These are phyloP conservation scores for Siphlonurus alternatus DNA, from an alignment of 2,888 invertebrate species.

Conservation along the genomic window DNA sequence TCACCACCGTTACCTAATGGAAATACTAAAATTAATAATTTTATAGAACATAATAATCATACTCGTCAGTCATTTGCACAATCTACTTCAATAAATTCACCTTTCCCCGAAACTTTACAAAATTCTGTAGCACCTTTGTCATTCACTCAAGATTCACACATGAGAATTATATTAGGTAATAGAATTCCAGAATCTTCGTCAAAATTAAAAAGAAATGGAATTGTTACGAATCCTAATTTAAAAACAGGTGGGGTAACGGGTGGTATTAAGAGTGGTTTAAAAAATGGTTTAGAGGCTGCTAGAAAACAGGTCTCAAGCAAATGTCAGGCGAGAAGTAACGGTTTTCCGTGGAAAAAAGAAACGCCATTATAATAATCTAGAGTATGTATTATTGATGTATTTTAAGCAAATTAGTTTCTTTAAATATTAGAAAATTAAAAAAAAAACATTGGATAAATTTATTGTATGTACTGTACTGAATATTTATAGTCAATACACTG, in stretches of 20 bases:
- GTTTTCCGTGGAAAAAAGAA: constrained; percentile 73
- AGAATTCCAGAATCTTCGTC: constrained; percentile 18
- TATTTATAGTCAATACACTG: too few relatives aligned
- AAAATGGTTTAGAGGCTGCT: constrained; percentile 30
- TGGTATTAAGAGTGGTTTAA: constrained; percentile 55
- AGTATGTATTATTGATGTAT: too few relatives aligned
- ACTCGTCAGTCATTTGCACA: constrained; percentile 12
- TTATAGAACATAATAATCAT: constrained; percentile 1
- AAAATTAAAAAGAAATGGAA: constrained; percentile 65
- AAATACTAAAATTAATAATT: not conserved
- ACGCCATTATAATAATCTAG: constrained; percentile 43
- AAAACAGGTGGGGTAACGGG: constrained; percentile 43
- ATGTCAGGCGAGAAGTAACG: constrained; percentile 34
- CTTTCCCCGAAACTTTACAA: constrained; percentile 4
- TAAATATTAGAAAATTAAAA: too few relatives aligned
- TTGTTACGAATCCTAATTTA: constrained; percentile 74
- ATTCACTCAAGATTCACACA: constrained; percentile 79
- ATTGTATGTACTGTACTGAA: too few relatives aligned
- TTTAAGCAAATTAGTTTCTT: too few relatives aligned
- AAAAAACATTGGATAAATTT: too few relatives aligned
- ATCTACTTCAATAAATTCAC: constrained; percentile 24
- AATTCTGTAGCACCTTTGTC: constrained; percentile 7
- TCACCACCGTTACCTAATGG: constrained; percentile 1
- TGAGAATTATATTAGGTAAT: constrained; percentile 69
- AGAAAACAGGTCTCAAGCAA: constrained; percentile 22